These are phyloP conservation scores for Esperia sulphurella DNA, from an alignment of 2,888 invertebrate species.

Conservation along the genomic window DNA sequence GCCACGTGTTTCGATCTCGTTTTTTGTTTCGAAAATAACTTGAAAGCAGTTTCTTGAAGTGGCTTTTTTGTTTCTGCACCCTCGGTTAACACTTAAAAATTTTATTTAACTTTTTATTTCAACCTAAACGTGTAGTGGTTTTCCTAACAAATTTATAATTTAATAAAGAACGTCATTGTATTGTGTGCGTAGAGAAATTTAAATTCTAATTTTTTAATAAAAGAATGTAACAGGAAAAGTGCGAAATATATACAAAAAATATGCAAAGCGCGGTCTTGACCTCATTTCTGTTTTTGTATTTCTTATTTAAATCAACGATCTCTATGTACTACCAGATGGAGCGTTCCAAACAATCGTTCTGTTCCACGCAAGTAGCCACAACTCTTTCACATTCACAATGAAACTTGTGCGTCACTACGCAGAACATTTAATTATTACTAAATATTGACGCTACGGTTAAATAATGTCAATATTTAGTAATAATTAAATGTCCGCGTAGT, in stretches of 20 bases:
- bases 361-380: no score
- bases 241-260: slow-evolving; percentile 16
- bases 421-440: no score
- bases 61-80: slow-evolving; percentile 16
- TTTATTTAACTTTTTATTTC: slow-evolving; percentile 7
- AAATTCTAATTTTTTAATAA: not conserved
- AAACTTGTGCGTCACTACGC: no score
- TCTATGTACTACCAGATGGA: no score
- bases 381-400: no score
- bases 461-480: no score
- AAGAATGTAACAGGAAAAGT: slow-evolving; percentile 6
- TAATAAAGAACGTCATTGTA: no score
- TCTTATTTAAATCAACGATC: slow-evolving; percentile 7
- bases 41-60: slow-evolving; percentile 23
- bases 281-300: slow-evolving; percentile 19
- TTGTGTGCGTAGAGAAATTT: slow-evolving; percentile 19
- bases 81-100: not conserved
- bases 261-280: slow-evolving; percentile 16
- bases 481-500: no score
- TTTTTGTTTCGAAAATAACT: slow-evolving; percentile 38
- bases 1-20: slow-evolving; percentile 57
- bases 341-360: no score
- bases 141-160: no score
- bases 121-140: no score
- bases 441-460: no score